These are phyloP conservation scores for Phoenoteleia sp. DNA, from an alignment of 2,888 invertebrate genomes.

Conservation along the genomic window DNA sequence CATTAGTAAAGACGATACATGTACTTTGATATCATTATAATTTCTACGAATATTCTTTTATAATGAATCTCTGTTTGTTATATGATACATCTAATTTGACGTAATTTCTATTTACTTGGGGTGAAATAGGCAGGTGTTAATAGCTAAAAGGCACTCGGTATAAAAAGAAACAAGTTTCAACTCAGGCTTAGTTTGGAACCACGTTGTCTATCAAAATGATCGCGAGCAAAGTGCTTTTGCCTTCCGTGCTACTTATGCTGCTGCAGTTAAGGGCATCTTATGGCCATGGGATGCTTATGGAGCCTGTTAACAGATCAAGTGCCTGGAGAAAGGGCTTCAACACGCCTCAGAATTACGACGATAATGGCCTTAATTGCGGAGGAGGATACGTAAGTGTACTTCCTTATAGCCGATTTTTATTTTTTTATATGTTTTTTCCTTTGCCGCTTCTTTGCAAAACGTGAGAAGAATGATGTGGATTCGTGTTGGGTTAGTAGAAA, in stretches of 20 bases:
- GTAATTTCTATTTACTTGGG: not conserved
- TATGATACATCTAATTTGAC: constrained; percentile 14
- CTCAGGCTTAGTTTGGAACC: no score
- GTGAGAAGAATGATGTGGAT: no score
- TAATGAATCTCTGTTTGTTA: constrained; percentile 24
- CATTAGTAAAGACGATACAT: not conserved
- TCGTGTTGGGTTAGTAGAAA: no score
- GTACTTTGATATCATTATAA: not conserved
- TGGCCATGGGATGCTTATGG: constrained; percentile 87
- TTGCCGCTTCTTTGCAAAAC: no score
- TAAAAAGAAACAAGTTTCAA: constrained; percentile 19
- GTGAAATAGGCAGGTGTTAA: not conserved
- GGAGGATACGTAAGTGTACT: constrained; percentile 86
- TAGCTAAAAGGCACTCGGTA: not conserved
- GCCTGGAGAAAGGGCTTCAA: constrained; percentile 87
- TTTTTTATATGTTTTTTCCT: no score
- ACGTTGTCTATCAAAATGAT: constrained; percentile 39
- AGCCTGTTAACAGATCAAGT: constrained; percentile 87
- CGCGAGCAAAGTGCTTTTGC: constrained; percentile 5
- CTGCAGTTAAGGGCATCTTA: constrained; percentile 30
- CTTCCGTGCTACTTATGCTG: constrained; percentile 1
- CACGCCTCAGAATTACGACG: constrained; percentile 87
- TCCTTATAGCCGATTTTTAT: not conserved
- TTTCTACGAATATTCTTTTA: not conserved
- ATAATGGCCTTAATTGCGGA: constrained; percentile 88